Base-by-base conservation (phyloP, 2,888 invertebrate genomes). In the Geotrupes spiniger region DNA sequence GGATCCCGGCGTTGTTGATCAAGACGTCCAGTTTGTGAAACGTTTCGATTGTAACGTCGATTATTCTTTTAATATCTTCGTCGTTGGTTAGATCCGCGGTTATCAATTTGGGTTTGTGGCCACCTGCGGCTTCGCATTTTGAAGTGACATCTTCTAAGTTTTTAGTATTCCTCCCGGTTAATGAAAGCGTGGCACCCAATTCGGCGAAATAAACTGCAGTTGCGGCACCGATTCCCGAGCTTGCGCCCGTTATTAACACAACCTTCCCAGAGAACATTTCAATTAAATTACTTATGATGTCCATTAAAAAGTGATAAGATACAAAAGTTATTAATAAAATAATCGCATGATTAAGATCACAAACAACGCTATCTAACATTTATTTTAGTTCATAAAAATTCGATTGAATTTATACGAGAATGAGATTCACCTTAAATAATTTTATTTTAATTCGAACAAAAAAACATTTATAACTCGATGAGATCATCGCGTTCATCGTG, bases 161-260 rank as follows among this genome's bases (percentile, higher is more conserved):
- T 2, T 81, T 79, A 38, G 74, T 69, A 67, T 89, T 89, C 61
- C 90, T 78, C 73, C 80, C 91, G 68, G 77, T 84, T 64, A 80
- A 79, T 15, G 87, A 82, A n/a, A 92, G 70, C 46, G 78, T 80
- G 1, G 89, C 90, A 16, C 90, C 91, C 29, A 87, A 75, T 62
- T 80, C 79, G 1, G 89, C 83, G 58, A 92, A 79, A 59, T 85
- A 83, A 51, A 88, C 74, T 1, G 92, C 90, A 5, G 90, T 87
- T 4, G 87, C 87, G 33, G 86, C 85, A 4, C 92, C 92, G 54
- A 92, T 92, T 3, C 92, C 92, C 10, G 89, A 89, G 70, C 89
- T 90, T 0, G 90, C 89, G 38, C 92, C 91, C 37, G 87, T 87
- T 54, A 87, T 80, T 40, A 87, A 73, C 6, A 87, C 81, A 4